These are phyloP conservation scores for Euwallacea similis DNA, from an alignment of 1,140 invertebrate genomes.

Conservation along the genomic window DNA sequence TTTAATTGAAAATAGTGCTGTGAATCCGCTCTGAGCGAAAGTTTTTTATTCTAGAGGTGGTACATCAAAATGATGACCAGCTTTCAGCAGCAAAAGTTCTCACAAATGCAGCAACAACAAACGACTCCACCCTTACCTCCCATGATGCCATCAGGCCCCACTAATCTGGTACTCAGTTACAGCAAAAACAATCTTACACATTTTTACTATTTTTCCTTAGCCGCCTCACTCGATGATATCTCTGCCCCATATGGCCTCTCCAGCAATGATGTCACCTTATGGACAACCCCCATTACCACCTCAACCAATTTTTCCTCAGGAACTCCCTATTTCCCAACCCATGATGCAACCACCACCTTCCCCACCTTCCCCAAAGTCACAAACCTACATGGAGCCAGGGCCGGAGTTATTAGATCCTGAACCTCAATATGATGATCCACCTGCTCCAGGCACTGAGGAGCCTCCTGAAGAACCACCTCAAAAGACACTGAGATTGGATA, in stretches of 20 bases:
- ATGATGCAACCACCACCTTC: neutral
- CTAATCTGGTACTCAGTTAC: slow-evolving; percentile 28
- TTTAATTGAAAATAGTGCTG: neutral
- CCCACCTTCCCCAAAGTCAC: slow-evolving; percentile 1
- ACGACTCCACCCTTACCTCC: slow-evolving; percentile 7
- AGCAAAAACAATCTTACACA: neutral
- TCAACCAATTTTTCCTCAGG: neutral
- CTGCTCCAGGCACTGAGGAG: slow-evolving; percentile 52
- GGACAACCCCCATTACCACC: neutral
- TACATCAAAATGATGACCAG: slow-evolving; percentile 46
- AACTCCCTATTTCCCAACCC: slow-evolving; percentile 6
- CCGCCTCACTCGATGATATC: neutral
- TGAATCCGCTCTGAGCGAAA: too few relatives aligned
- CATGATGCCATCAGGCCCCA: slow-evolving; percentile 16
- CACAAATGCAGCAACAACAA: slow-evolving; percentile 33
- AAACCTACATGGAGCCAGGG: neutral
- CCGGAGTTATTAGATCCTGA: slow-evolving; percentile 8
- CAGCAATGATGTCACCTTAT: slow-evolving; percentile 3
- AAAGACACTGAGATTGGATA: slow-evolving; percentile 41
- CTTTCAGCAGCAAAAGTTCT: slow-evolving; percentile 46
- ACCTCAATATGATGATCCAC: slow-evolving; percentile 42
- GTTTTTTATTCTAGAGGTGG: too few relatives aligned
- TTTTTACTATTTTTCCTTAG: neutral
- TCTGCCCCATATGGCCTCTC: neutral
- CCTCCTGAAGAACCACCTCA: slow-evolving; percentile 43